Conservation (phyloP, 2,888 invertebrate species). For the Cylindroiulus punctatus region DNA sequence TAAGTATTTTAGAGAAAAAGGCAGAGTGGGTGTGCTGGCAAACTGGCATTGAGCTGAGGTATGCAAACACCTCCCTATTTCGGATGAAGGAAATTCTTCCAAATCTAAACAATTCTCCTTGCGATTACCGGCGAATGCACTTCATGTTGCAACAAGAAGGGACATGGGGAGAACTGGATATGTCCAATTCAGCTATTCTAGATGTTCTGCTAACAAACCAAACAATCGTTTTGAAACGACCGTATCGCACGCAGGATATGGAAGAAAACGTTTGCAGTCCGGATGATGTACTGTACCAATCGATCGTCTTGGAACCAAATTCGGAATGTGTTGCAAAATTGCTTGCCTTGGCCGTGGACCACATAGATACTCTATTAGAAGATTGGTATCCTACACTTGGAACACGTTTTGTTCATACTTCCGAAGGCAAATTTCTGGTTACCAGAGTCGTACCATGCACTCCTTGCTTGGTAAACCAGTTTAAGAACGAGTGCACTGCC, state of each 20-base stretch:
- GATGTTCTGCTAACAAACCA: slow-evolving; percentile 85
- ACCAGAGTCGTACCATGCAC: slow-evolving; percentile 94
- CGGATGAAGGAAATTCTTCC: slow-evolving; percentile 76
- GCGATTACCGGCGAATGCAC: slow-evolving; percentile 68
- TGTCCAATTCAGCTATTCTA: slow-evolving; percentile 81
- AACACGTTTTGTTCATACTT: slow-evolving; percentile 96
- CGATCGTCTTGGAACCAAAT: slow-evolving; percentile 79
- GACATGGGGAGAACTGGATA: slow-evolving; percentile 84
- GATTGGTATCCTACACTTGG: slow-evolving; percentile 99
- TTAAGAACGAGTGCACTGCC: slow-evolving; percentile 73
- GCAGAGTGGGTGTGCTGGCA: slow-evolving; percentile 96
- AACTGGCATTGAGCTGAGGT: slow-evolving; percentile 86
- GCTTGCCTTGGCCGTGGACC: slow-evolving; percentile 89
- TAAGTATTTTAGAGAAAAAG: slow-evolving; percentile 74
- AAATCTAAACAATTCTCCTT: slow-evolving; percentile 63
- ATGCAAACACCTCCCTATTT: slow-evolving; percentile 82
- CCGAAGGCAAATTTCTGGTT: slow-evolving; percentile 92
- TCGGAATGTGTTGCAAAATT: slow-evolving; percentile 83
- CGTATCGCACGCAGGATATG: slow-evolving; percentile 56
- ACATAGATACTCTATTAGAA: slow-evolving; percentile 93
- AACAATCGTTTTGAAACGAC: slow-evolving; percentile 72
- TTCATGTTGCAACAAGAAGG: slow-evolving; percentile 77
- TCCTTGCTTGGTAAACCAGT: slow-evolving; percentile 74
- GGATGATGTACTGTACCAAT: slow-evolving; percentile 60
- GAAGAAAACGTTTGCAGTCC: slow-evolving; percentile 61